phyloP scores from a whole-genome alignment of 1,140 invertebrate species.

The Solenopsis invicta region DNA sequence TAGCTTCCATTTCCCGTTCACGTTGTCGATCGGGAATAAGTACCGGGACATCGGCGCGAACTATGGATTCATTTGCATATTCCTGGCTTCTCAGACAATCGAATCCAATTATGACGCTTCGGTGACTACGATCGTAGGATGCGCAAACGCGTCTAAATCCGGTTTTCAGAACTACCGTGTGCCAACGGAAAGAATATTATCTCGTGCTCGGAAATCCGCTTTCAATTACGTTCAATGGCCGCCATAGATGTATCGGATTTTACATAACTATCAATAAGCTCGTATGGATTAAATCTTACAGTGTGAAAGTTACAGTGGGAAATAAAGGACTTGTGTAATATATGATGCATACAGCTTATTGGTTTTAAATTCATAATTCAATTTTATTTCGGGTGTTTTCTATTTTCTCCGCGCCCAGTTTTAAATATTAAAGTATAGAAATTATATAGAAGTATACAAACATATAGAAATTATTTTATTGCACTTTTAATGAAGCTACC shows the following conservation, averaged over 20 bases:
- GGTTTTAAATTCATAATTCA: not conserved
- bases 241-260: not conserved
- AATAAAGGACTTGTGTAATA: not conserved
- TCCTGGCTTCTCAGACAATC: conserved; percentile 74
- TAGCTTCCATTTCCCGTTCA: conserved; percentile 54
- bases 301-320: not conserved
- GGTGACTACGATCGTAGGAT: conserved; percentile 44
- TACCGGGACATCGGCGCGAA: conserved; percentile 36
- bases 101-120: conserved; percentile 75
- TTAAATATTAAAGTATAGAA: not conserved
- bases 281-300: not conserved
- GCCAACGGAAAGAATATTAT: conserved; percentile 47
- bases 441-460: not conserved
- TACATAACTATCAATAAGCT: not conserved
- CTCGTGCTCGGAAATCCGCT: conserved; percentile 23
- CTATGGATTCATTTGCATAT: conserved; percentile 75
- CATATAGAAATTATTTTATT: not conserved
- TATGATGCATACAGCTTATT: not conserved
- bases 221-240: conserved; percentile 18
- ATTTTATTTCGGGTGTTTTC: not conserved
- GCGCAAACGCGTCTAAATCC: conserved; percentile 50
- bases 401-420: not conserved
- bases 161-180: conserved; percentile 3
- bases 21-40: conserved; percentile 53
- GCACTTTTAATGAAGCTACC: not conserved